These are phyloP conservation scores for Chanos chanos DNA, from an alignment of 2,797 vertebrate genomes.

Conservation along the genomic window DNA sequence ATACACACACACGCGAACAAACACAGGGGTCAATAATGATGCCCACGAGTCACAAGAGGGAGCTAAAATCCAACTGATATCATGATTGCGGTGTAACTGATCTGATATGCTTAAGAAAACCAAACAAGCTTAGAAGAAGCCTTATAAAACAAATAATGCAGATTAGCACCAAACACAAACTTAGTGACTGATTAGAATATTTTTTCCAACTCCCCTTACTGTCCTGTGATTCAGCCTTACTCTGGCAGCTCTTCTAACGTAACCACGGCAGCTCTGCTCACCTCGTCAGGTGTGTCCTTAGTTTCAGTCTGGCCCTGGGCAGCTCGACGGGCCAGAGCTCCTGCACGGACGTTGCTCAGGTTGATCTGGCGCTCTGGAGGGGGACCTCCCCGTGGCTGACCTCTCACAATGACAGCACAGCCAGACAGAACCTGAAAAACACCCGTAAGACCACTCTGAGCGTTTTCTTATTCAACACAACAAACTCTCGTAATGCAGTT, in stretches of 20 bases:
- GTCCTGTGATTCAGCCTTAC: too few species aligned
- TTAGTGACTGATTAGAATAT: too few species aligned
- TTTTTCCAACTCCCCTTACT: too few species aligned
- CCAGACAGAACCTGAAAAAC: constrained; percentile 86
- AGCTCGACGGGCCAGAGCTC: constrained; percentile 84
- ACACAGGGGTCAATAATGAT: background rate
- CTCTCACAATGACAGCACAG: constrained; percentile 93
- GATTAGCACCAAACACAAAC: too few species aligned
- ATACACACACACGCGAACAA: constrained; percentile 10
- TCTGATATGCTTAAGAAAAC: too few species aligned
- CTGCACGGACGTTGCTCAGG: constrained; percentile 92
- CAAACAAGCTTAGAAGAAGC: too few species aligned
- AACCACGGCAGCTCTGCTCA: constrained; percentile 39
- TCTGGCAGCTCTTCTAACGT: background rate
- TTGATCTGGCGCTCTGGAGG: constrained; percentile 96
- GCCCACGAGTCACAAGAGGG: background rate
- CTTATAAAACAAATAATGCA: too few species aligned
- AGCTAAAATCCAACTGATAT: background rate
- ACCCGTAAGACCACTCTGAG: too few species aligned
- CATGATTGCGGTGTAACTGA: too few species aligned
- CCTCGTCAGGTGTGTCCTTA: constrained; percentile 92
- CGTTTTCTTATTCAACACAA: too few species aligned
- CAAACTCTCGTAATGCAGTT: too few species aligned
- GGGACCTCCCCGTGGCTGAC: constrained; percentile 91
- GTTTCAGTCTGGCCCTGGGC: constrained; percentile 82